Evolutionary conservation across 2,797 vertebrate genomes (phyloP), one percentile per base, ranked within the genome.

Genomic region (Syngnathus rostellatus): DNA sequence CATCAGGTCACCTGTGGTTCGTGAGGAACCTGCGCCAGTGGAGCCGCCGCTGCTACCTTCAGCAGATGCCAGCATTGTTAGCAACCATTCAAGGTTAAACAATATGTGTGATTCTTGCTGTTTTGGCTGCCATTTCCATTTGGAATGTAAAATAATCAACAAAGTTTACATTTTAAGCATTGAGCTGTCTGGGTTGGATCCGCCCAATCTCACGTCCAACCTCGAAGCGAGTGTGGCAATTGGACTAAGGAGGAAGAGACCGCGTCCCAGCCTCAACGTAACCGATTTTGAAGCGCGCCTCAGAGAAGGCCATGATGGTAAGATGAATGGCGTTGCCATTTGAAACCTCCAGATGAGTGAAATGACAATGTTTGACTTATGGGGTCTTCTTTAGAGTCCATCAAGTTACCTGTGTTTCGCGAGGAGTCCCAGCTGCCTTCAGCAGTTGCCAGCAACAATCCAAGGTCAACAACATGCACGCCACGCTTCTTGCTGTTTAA

Each of bases 1-100:
- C 0, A 88, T 82, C 16, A 74, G 68, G 16, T 88, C 91, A 0
- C 85, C 89, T 2, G 75, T 90, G 67, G 69, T 88, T 69, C 88
- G 89, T 4, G 72, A 83, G 5, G 73, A 66, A 21, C 72, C 62
- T 2, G 64, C 5, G 0, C 16, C 69, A 17, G 67, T 74, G 38
- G 75, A 82, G 43, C 23, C 51, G 43, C 21, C 50, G 0, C 67
- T 77, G 60, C 69, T 50, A 0, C 65, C 70, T 53, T 65, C 73
- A 39, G 46, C 74, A 11, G 74, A 72, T 17, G 57, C 61, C 19
- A 77, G 69, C 31, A 31, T 31, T 31, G 31, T 31, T 31, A 31
- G 31, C 62, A 79, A 58, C 58, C 65, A 43, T 66, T 41, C 73
- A 0, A 90, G 89, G 89, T 90, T 21, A 23, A 38, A 38, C 31